Evolutionary conservation across 30 jellyfish, hydroid and myxozoan genomes (phyloP), one percentile per base, ranked within the genome.

Genomic region (Catostylus mosaicus): DNA sequence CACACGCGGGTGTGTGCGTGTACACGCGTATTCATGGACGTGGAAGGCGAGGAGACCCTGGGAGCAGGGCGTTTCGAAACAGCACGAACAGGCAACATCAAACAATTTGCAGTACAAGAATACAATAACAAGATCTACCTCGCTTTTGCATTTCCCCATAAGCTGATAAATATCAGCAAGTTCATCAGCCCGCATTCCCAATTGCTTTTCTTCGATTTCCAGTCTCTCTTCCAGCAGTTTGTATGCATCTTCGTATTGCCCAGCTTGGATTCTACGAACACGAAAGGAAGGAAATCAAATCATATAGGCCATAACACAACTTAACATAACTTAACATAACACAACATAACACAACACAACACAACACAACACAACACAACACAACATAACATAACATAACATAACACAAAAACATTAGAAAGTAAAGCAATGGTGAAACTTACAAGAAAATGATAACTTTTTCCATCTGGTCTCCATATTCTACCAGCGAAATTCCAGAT

Each of bases 101-200:
- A 32, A 27, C 23, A 11, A 67, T 7, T 10, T 8, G 8, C 23
- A n/a, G n/a, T n/a, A n/a, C n/a, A n/a, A n/a, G n/a, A n/a, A n/a
- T n/a, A n/a, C n/a, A n/a, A n/a, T n/a, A 46, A 20, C 3, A n/a
- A 23, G 30, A 63, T 69, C 29, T 50, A 87, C 98, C 96, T 92
- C 98, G 80, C 98, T 92, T 71, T 92, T 92, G 70, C 98, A 92
- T 59, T 92, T 92, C 7, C 97, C 98, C 97, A 92, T 86, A 31
- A 87, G 77, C 51, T 92, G 98, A 60, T 86, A 92, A 51, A 92
- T 81, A 52, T 92, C 98, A 40, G 98, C 98, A 70, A 92, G 60
- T 62, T 92, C 89, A 33, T 86, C 98, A 36, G 87, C 86, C 22
- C 98, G 73, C 23, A 59, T 56, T n/a, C 98, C 98, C 60, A 92